Percentiles rank a stretch among this genome's conserved stretches.
phyloP scores from a whole-genome alignment of 2,113 vertebrate genomes.

The Larimichthys polyactis region DNA sequence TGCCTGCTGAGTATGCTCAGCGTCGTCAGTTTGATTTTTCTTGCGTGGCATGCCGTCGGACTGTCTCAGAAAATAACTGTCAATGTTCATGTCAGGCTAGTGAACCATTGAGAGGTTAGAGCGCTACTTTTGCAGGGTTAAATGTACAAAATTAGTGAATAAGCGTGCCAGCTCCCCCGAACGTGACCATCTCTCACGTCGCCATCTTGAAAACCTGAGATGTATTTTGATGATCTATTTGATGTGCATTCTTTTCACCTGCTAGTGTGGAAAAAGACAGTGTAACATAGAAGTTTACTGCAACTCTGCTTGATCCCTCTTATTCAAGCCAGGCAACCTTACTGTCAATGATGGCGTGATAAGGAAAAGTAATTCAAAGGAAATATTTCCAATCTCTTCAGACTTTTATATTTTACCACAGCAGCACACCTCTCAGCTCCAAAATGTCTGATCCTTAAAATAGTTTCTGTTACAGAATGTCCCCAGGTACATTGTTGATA shows the following conservation, averaged over 20 bases:
- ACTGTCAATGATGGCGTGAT: conserved; percentile 4
- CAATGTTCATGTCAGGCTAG: too few species aligned
- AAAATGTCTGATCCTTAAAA: background rate
- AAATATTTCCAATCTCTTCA: conserved; percentile 11
- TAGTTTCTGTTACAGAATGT: conserved; percentile 20
- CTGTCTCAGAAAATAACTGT: too few species aligned
- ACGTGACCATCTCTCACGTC: too few species aligned
- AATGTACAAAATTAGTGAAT: too few species aligned
- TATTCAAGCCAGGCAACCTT: background rate
- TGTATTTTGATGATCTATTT: background rate
- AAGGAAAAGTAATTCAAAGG: background rate
- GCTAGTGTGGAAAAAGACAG: background rate
- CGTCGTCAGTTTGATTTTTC: too few species aligned
- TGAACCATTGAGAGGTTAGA: too few species aligned
- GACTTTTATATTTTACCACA: conserved; percentile 15
- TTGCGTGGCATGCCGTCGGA: too few species aligned
- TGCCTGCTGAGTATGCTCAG: too few species aligned
- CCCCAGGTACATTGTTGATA: conserved; percentile 21
- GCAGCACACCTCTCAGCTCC: background rate
- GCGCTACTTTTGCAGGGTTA: too few species aligned
- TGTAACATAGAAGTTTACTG: background rate
- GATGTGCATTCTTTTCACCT: background rate
- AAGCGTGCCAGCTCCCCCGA: too few species aligned
- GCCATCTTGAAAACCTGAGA: background rate
- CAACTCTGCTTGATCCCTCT: background rate